Conservation (phyloP, 2,888 invertebrate species). For the Ochropacha duplaris region DNA sequence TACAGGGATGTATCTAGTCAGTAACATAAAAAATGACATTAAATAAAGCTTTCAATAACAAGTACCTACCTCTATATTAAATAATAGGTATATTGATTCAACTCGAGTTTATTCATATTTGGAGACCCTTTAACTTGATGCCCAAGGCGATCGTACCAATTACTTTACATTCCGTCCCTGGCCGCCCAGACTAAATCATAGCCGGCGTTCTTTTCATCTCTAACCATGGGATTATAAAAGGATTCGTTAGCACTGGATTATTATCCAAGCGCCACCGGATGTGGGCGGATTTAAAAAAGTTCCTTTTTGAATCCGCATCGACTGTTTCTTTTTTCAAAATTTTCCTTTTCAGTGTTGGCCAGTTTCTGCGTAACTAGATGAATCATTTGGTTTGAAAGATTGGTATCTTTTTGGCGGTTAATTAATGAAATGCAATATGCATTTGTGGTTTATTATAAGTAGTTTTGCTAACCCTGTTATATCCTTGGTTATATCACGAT, state of each 20-base stretch:
- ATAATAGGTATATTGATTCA: neutral
- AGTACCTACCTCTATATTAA: no score
- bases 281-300: constrained; percentile 47
- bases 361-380: constrained; percentile 25
- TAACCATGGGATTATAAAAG: constrained; percentile 50
- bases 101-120: constrained; percentile 7
- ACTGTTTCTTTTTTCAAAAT: constrained; percentile 28
- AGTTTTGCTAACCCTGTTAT: no score
- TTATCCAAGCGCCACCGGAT: constrained; percentile 66
- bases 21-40: no score
- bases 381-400: constrained; percentile 10
- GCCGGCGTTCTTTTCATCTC: constrained; percentile 50
- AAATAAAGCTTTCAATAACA: no score
- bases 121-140: constrained; percentile 20
- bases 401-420: constrained; percentile 6
- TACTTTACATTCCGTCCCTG: constrained; percentile 15
- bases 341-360: constrained; percentile 47
- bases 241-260: constrained; percentile 49
- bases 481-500: neutral
- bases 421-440: constrained; percentile 17
- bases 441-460: constrained; percentile 8
- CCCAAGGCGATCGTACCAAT: neutral
- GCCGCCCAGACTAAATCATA: constrained; percentile 33
- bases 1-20: no score
- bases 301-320: constrained; percentile 15